A percentile compares a stretch with the other conserved stretches of the same genome.
phyloP scores from a whole-genome alignment of 1,140 invertebrate species.

The Batillaria attramentaria region DNA sequence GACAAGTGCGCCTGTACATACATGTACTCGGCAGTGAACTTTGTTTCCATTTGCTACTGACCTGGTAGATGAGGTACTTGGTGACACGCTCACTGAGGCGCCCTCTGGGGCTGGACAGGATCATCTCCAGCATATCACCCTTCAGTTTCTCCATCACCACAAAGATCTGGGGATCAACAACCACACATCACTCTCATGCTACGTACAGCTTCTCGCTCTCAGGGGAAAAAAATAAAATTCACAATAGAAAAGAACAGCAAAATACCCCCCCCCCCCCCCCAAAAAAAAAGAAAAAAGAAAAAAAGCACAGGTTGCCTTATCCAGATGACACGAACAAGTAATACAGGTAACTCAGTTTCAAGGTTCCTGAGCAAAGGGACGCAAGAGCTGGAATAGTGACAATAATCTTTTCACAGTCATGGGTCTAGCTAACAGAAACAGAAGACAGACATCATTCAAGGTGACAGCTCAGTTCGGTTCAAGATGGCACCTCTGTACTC shows the following conservation, averaged over 20 bases:
- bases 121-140: slow-evolving; percentile 64
- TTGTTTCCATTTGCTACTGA: slow-evolving; percentile 70
- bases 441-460: too few relatives aligned
- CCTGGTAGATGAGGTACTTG: slow-evolving; percentile 96
- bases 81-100: slow-evolving; percentile 91
- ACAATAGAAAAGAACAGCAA: background rate
- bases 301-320: too few relatives aligned
- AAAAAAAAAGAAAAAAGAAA: too few relatives aligned
- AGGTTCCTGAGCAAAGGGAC: background rate
- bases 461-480: too few relatives aligned
- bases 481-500: too few relatives aligned
- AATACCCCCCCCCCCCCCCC: too few relatives aligned
- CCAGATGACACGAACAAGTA: background rate
- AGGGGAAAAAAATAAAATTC: background rate
- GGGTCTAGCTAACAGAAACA: too few relatives aligned
- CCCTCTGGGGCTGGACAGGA: background rate
- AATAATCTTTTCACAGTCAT: too few relatives aligned
- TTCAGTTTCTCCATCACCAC: background rate
- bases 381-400: too few relatives aligned
- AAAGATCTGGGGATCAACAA: slow-evolving; percentile 72
- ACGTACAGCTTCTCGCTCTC: background rate
- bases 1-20: too few relatives aligned
- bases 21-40: too few relatives aligned
- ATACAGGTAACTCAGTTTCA: background rate
- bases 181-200: background rate